Percentiles rank a stretch among this genome's conserved stretches.
These are phyloP conservation scores for Archips xylosteana DNA, from an alignment of 2,888 invertebrate genomes.

Conservation along the genomic window DNA sequence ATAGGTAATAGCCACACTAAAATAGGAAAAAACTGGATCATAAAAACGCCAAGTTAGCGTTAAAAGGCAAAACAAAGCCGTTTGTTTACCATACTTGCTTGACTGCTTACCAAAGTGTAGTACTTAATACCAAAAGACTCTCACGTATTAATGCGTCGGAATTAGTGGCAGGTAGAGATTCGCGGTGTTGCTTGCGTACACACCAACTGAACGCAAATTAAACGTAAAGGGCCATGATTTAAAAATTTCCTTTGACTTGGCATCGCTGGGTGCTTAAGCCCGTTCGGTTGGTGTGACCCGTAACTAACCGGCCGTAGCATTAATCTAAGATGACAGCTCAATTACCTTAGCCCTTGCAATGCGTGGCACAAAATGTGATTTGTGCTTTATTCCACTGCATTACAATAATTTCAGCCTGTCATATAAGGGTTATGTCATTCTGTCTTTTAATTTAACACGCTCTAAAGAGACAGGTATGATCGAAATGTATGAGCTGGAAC, in stretches of 20 bases:
- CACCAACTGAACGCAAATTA: conserved; percentile 32
- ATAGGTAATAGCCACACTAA: not conserved
- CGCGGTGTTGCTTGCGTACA: not conserved
- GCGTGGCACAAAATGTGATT: conserved; percentile 35
- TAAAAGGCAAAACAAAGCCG: conserved; percentile 20
- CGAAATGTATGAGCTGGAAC: conserved; percentile 26
- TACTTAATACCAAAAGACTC: not conserved
- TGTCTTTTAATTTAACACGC: conserved; percentile 39
- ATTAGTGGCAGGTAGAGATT: conserved; percentile 13
- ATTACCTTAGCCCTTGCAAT: conserved; percentile 60
- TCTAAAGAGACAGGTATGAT: conserved; percentile 27
- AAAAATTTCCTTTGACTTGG: not conserved
- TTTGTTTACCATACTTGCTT: conserved; percentile 27
- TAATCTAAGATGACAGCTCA: conserved; percentile 78
- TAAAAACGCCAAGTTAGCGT: conserved; percentile 9
- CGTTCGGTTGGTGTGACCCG: conserved; percentile 30
- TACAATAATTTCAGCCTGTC: conserved; percentile 42
- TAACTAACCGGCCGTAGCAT: conserved; percentile 63
- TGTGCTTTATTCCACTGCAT: conserved; percentile 40
- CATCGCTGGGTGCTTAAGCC: not conserved
- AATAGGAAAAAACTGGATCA: not conserved
- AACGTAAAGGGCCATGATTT: not conserved
- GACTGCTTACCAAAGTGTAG: not conserved
- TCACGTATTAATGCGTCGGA: conserved; percentile 7
- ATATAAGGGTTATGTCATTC: conserved; percentile 31